A percentile compares a stretch with the other conserved stretches of the same genome.
Evolutionary conservation across 2,797 vertebrate species (phyloP).

Genomic region (Crocodylus rhombifer): DNA sequence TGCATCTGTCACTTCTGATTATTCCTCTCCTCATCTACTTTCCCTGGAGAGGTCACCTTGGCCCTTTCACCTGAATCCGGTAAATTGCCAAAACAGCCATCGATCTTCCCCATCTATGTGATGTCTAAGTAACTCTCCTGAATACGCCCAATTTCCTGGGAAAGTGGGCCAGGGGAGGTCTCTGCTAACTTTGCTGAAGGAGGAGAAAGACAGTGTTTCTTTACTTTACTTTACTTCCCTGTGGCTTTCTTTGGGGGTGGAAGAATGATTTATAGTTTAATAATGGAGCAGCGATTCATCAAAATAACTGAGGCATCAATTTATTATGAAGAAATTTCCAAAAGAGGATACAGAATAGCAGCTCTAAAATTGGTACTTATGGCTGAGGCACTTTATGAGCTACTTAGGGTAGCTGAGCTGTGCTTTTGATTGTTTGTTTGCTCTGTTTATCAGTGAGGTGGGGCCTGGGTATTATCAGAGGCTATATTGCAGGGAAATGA

Average conservation of each 20-base stretch:
- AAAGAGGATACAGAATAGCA: neutral
- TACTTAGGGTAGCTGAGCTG: neutral
- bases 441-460: neutral
- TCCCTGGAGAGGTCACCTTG: neutral
- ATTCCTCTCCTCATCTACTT: neutral
- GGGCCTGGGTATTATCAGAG: accelerated
- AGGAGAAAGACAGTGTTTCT: neutral
- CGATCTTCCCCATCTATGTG: neutral
- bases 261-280: conserved; percentile 46
- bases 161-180: neutral
- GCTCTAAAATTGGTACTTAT: neutral
- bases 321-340: conserved; percentile 21
- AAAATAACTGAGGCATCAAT: conserved; percentile 25
- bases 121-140: neutral
- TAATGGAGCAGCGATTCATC: conserved; percentile 36
- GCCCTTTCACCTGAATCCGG: neutral
- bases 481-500: neutral
- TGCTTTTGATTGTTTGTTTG: neutral
- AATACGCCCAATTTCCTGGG: neutral
- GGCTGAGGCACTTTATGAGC: neutral
- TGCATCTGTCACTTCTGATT: neutral
- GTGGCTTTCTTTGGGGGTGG: neutral
- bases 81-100: neutral
- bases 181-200: neutral
- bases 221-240: neutral